These are phyloP conservation scores for Tetranychus truncatus DNA, from an alignment of 2,888 invertebrate species.

Conservation along the genomic window DNA sequence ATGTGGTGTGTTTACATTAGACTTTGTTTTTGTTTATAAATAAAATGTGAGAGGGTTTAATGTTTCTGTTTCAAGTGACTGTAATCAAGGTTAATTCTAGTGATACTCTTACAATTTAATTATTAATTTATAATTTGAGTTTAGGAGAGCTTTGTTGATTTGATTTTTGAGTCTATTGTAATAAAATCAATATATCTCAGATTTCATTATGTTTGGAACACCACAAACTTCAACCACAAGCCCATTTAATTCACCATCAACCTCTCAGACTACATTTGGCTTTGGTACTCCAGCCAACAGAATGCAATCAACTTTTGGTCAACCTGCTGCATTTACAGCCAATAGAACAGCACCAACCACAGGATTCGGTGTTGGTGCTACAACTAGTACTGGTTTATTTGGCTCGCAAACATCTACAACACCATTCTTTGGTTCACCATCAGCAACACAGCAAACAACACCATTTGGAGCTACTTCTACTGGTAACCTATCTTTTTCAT, in stretches of 20 bases:
- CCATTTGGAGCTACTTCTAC: conserved; percentile 16
- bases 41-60: background rate
- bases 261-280: background rate
- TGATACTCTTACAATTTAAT: background rate
- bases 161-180: background rate
- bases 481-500: background rate
- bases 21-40: background rate
- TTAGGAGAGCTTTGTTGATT: background rate
- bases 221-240: background rate
- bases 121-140: background rate
- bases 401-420: conserved; percentile 11
- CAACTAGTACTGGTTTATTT: conserved; percentile 10
- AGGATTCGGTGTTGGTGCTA: conserved; percentile 2
- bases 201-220: background rate
- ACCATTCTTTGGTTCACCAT: conserved; percentile 16
- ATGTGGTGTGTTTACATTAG: background rate
- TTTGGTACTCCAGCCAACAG: background rate
- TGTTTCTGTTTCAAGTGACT: background rate
- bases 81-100: background rate
- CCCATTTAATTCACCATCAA: background rate
- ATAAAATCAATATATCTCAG: background rate
- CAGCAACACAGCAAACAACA: conserved; percentile 11
- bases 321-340: background rate
- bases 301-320: background rate
- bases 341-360: background rate